Evolutionary conservation across 2,888 invertebrate genomes (phyloP), one percentile per base, ranked within the genome.

Genomic region (Orchesella flavescens): DNA sequence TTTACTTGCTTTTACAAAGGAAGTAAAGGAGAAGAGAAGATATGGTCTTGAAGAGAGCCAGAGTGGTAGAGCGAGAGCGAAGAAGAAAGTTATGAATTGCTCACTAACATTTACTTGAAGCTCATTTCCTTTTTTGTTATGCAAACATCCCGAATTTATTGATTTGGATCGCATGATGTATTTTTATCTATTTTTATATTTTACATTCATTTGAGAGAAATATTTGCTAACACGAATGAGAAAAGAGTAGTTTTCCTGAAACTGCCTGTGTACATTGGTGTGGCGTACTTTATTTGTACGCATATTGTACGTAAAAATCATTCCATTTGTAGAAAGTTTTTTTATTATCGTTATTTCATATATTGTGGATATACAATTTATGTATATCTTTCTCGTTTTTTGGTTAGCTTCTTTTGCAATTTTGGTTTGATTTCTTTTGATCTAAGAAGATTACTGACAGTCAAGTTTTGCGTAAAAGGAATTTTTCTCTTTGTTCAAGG

Each of bases 401-500:
- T 77, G 23, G 77, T 83, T 83, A 19, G 83, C 83, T 77, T 83
- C 69, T 77, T n/a, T 83, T 74, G 83, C 83, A 72, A 73, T 78
- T 77, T 83, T 73, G 59, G 78, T 83, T 77, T 83, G 74, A 77
- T 78, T 83, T 76, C 77, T 15, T 77, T 83, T 83, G 73, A 72
- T 83, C 72, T 59, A 73, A 83, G 83, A 73, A 43, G 83, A 77
- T 63, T 71, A 81, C 84, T 87, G 80, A 87, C 87, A 86, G 83
- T 69, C 87, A 84, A 85, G 84, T 83, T 81, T 83, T 83, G 83
- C 83, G 77, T 71, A 77, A 75, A 83, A 86, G 86, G 86, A 87
- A 85, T 87, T 87, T 85, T 88, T 85, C 87, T 87, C 84, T 84
- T 74, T 86, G 83, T 96, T 96, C 91, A 95, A 97, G 97, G 97